phyloP scores from a whole-genome alignment of 2,888 invertebrate species.

The Herminia tarsipennalis region DNA sequence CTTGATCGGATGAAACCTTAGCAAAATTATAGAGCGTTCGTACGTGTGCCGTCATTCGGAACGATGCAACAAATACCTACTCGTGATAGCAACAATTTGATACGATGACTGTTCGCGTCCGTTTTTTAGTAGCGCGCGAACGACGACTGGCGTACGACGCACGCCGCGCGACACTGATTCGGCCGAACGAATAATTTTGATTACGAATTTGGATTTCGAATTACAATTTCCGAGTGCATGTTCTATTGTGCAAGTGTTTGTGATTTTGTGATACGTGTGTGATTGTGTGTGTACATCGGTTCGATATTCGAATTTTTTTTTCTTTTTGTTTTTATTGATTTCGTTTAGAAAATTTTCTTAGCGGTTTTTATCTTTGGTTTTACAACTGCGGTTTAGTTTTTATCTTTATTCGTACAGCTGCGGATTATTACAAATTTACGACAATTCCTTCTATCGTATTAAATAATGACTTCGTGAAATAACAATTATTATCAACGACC shows the following conservation, averaged over 20 bases:
- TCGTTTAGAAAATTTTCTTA: slow-evolving; percentile 14
- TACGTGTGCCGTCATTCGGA: slow-evolving; percentile 39
- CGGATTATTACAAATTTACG: slow-evolving; percentile 26
- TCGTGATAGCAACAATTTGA: slow-evolving; percentile 58
- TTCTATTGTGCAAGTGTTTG: slow-evolving; percentile 61
- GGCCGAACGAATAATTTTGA: slow-evolving; percentile 58
- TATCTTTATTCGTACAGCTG: slow-evolving; percentile 43
- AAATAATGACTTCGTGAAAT: too few species aligned
- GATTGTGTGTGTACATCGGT: slow-evolving; percentile 17
- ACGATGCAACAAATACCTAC: slow-evolving; percentile 47
- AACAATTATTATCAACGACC: slow-evolving; percentile 28
- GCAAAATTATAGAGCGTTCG: slow-evolving; percentile 22
- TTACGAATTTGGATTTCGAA: slow-evolving; percentile 58
- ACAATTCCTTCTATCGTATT: slow-evolving; percentile 3
- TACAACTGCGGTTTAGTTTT: slow-evolving; percentile 42
- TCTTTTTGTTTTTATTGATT: slow-evolving; percentile 19
- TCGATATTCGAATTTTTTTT: slow-evolving; percentile 9
- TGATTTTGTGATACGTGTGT: slow-evolving; percentile 50
- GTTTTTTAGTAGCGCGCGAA: slow-evolving; percentile 73
- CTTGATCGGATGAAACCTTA: slow-evolving; percentile 45
- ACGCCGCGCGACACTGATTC: slow-evolving; percentile 52
- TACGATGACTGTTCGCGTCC: slow-evolving; percentile 59
- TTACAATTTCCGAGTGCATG: slow-evolving; percentile 34
- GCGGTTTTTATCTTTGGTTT: slow-evolving; percentile 21
- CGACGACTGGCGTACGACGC: slow-evolving; percentile 71